Conservation (phyloP, 2,888 invertebrate genomes). For the Morpho deidamia region DNA sequence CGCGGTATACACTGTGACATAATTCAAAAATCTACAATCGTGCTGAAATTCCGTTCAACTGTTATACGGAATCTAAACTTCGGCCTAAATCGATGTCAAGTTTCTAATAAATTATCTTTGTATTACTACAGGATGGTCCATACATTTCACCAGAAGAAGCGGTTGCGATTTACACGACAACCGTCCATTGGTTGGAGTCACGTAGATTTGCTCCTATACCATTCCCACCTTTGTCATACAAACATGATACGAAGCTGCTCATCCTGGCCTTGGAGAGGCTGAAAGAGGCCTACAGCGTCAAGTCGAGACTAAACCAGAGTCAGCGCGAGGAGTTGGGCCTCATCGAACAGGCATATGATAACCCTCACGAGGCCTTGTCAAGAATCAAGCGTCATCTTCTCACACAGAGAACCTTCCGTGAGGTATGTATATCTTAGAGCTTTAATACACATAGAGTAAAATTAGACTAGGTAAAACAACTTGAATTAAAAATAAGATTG, state of each 20-base stretch:
- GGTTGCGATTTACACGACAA: conserved; percentile 99
- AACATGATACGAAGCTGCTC: conserved; percentile 98
- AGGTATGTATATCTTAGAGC: conserved; percentile 85
- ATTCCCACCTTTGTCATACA: conserved; percentile 99
- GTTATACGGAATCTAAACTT: too few species aligned
- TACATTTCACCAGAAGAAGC: conserved; percentile 99
- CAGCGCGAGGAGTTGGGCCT: conserved; percentile 98
- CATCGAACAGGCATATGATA: conserved; percentile 99
- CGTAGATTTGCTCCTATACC: conserved; percentile 99
- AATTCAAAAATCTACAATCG: too few species aligned
- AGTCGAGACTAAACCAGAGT: conserved; percentile 97
- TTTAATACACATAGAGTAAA: too few species aligned
- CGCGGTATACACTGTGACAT: too few species aligned
- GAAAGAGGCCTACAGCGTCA: conserved; percentile 99
- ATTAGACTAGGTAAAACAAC: too few species aligned
- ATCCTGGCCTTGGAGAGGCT: conserved; percentile 97
- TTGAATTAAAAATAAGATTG: too few species aligned
- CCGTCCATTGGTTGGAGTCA: conserved; percentile 99
- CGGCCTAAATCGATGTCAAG: neutral
- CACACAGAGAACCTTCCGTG: conserved; percentile 98
- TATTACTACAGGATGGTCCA: conserved; percentile 88
- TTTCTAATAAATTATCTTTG: neutral
- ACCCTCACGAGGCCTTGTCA: conserved; percentile 99
- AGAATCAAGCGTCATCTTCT: conserved; percentile 99
- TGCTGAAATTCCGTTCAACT: too few species aligned